Evolutionary conservation across 1,140 invertebrate species (phyloP).

Genomic region (Vollenhovia emeryi): DNA sequence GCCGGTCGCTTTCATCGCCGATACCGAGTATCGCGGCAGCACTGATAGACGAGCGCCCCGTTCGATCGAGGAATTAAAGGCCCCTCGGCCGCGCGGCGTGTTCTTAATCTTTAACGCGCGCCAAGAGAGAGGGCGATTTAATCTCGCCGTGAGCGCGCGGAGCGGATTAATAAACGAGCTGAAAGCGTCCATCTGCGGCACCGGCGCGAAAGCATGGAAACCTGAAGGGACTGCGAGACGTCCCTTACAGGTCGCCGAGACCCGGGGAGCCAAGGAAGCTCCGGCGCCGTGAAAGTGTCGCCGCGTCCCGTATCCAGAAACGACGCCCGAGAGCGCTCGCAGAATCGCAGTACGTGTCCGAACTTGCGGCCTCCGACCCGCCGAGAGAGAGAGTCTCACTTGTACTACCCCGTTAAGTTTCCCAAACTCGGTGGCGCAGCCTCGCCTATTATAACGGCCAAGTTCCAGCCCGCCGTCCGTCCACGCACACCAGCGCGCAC

Average conservation of each 20-base stretch:
- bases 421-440: constrained; percentile 39
- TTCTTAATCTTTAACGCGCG: constrained; percentile 49
- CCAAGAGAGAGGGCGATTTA: constrained; percentile 27
- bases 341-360: constrained; percentile 66
- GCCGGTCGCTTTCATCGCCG: background rate
- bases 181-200: constrained; percentile 45
- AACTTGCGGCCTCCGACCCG: constrained; percentile 53
- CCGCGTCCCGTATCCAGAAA: constrained; percentile 51
- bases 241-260: constrained; percentile 6
- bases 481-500: constrained; percentile 38
- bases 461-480: constrained; percentile 53
- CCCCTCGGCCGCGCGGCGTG: background rate
- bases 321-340: constrained; percentile 60
- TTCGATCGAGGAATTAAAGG: constrained; percentile 3
- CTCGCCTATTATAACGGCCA: constrained; percentile 52
- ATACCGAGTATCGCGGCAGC: background rate
- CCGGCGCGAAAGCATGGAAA: constrained; percentile 45
- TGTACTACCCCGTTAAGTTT: constrained; percentile 53
- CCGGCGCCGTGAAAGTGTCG: constrained; percentile 40
- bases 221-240: constrained; percentile 14
- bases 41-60: background rate
- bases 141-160: constrained; percentile 29
- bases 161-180: constrained; percentile 51
- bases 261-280: constrained; percentile 11
- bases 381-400: background rate